Conservation (phyloP, 2,888 invertebrate species). For the Leptura quadrifasciata region DNA sequence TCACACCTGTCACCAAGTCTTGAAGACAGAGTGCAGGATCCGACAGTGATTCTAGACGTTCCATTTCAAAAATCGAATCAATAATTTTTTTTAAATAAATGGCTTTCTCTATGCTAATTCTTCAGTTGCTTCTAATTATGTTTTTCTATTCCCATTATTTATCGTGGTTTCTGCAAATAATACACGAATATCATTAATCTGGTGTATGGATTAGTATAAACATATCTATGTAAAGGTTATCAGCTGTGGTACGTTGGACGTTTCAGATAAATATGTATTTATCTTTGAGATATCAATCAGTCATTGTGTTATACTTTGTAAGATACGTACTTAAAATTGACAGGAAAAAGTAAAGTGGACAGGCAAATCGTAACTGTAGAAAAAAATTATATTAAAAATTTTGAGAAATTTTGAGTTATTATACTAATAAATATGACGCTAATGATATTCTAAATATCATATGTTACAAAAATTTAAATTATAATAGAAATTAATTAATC, state of each 20-base stretch:
- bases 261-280: constrained; percentile 35
- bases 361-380: constrained; percentile 11
- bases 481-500: background rate
- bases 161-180: constrained; percentile 24
- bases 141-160: constrained; percentile 5
- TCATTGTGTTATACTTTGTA: constrained; percentile 23
- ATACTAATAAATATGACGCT: too few species aligned
- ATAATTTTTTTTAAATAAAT: background rate
- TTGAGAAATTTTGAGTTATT: background rate
- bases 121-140: constrained; percentile 2
- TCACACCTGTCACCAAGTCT: constrained; percentile 81
- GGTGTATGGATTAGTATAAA: constrained; percentile 33
- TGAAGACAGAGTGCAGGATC: constrained; percentile 85
- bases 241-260: constrained; percentile 23
- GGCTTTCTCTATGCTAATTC: background rate
- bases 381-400: background rate
- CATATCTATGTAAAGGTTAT: constrained; percentile 33
- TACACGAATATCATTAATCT: constrained; percentile 29
- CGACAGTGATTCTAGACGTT: constrained; percentile 81
- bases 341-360: constrained; percentile 24
- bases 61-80: constrained; percentile 69
- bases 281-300: constrained; percentile 35
- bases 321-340: background rate
- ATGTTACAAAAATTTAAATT: background rate
- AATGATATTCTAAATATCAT: background rate